Evolutionary conservation across 1,140 invertebrate species (phyloP).

Genomic region (Nasonia vitripennis): DNA sequence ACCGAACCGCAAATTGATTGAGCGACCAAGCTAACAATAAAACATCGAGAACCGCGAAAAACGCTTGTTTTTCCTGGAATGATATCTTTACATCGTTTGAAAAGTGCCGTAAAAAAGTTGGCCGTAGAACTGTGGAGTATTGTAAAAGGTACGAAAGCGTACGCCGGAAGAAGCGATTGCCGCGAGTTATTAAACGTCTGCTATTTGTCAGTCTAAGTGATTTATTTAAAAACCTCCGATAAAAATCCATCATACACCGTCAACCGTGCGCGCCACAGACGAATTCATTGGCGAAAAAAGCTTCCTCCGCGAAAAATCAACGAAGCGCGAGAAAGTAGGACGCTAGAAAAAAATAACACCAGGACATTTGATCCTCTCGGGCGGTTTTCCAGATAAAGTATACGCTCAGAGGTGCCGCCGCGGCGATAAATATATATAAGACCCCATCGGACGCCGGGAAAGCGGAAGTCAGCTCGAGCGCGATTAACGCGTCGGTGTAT

Average conservation of each 20-base stretch:
- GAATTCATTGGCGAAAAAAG: neutral
- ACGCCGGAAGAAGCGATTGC: slow-evolving; percentile 10
- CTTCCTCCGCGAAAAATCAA: neutral
- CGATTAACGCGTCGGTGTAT: slow-evolving; percentile 31
- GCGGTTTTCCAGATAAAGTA: slow-evolving; percentile 16
- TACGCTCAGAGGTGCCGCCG: neutral
- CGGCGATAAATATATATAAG: slow-evolving; percentile 41
- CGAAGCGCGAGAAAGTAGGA: neutral
- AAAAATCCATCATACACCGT: neutral
- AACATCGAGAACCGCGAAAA: slow-evolving; percentile 8
- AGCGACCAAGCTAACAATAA: slow-evolving; percentile 30
- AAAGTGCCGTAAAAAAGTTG: slow-evolving; percentile 41
- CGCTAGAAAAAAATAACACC: neutral
- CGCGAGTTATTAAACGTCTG: neutral
- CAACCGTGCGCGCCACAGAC: no score
- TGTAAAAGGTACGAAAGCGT: slow-evolving; percentile 30
- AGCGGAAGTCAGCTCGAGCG: slow-evolving; percentile 42
- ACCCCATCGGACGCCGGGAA: neutral
- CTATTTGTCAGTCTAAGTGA: neutral
- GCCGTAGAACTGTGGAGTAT: slow-evolving; percentile 4
- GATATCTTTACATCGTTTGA: neutral
- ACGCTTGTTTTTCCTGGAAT: slow-evolving; percentile 13
- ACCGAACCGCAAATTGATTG: slow-evolving; percentile 10
- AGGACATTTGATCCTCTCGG: slow-evolving; percentile 26
- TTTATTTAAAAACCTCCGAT: neutral